Conservation (phyloP, 1,140 invertebrate genomes). For the Drosophila lacertosa region DNA sequence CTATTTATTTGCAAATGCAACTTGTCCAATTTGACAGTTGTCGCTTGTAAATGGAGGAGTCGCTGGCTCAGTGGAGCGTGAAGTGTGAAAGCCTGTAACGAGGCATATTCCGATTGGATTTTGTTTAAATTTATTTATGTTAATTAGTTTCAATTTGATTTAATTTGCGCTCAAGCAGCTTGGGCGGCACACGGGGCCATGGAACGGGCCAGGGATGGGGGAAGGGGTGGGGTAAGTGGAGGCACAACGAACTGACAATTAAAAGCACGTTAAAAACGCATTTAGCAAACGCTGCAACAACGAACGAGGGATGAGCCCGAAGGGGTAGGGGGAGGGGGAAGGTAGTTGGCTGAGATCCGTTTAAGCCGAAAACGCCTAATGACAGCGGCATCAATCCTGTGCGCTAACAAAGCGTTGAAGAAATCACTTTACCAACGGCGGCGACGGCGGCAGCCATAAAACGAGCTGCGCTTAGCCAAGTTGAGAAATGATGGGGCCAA, state of each 20-base stretch:
- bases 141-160: constrained; percentile 83
- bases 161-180: constrained; percentile 63
- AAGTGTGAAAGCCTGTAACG: constrained; percentile 79
- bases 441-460: constrained; percentile 55
- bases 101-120: constrained; percentile 80
- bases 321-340: neutral
- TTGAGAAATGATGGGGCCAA: constrained; percentile 17
- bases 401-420: constrained; percentile 84
- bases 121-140: constrained; percentile 82
- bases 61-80: constrained; percentile 67
- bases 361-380: constrained; percentile 81
- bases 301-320: neutral
- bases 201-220: neutral
- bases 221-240: neutral
- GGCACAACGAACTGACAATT: constrained; percentile 71
- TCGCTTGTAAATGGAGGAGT: constrained; percentile 78
- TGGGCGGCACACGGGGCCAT: no score
- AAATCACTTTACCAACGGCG: constrained; percentile 84
- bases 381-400: constrained; percentile 81
- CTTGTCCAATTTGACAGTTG: constrained; percentile 80
- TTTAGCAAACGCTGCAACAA: constrained; percentile 61
- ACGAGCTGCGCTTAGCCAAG: constrained; percentile 26
- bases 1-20: constrained; percentile 82
- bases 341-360: constrained; percentile 51
- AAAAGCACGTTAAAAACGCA: constrained; percentile 84